A percentile compares a stretch with the other conserved stretches of the same genome.
Evolutionary conservation across 2,888 invertebrate genomes (phyloP).

Genomic region (Lasioglossum figueresi): DNA sequence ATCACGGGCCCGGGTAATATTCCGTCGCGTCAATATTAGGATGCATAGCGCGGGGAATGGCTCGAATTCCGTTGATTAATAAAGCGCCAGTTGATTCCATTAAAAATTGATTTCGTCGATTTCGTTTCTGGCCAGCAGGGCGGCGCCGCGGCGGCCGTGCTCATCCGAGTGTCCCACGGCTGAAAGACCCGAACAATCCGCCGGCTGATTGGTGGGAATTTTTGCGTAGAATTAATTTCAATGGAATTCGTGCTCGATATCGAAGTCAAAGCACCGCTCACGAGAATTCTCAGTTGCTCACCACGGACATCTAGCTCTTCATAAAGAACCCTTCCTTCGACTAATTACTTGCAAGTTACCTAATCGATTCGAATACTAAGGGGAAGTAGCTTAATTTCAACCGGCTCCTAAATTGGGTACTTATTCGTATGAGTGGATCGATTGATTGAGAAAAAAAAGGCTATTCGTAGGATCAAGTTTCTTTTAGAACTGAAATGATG

Average conservation of each 20-base stretch:
- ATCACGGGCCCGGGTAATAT: conserved; percentile 32
- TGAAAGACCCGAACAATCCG: conserved; percentile 26
- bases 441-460: no score
- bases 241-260: conserved; percentile 29
- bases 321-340: conserved; percentile 39
- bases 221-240: conserved; percentile 32
- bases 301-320: conserved; percentile 32
- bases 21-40: conserved; percentile 23
- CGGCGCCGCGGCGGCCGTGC: neutral
- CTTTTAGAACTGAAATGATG: no score
- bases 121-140: conserved; percentile 17
- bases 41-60: conserved; percentile 1
- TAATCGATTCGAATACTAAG: conserved; percentile 47
- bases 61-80: conserved; percentile 41
- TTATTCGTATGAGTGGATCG: no score
- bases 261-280: neutral
- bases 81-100: conserved; percentile 37
- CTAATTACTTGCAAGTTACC: conserved; percentile 57
- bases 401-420: no score
- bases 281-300: neutral
- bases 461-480: no score
- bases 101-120: conserved; percentile 41
- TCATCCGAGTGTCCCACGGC: neutral
- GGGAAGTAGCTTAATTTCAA: no score
- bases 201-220: conserved; percentile 25